Evolutionary conservation across 2,113 vertebrate species (phyloP), one percentile per base, ranked within the genome.

Genomic region (Oriolus oriolus): DNA sequence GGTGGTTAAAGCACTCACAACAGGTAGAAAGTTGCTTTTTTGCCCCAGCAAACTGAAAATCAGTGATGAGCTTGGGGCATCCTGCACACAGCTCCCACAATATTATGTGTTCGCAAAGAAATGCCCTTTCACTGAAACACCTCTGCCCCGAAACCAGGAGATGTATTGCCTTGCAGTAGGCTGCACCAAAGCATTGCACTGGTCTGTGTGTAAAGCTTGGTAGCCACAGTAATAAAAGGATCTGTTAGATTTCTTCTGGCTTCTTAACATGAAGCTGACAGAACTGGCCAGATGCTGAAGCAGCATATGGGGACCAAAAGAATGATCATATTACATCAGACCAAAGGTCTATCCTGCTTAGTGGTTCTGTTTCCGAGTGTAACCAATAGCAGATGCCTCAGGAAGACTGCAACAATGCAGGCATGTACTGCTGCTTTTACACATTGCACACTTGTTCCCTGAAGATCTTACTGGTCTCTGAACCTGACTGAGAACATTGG

Each of bases 331-430:
- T 42, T 61, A 26, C 10, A 13, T 54, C 24, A 77, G 59, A 92
- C 90, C 71, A 92, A 93, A 95, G 63, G 45, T 93, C 63, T 63
- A 15, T 61, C 53, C 2, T 3, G 31, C 63, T 84, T 22, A 74
- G 75, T 37, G 19, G 15, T 76, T 85, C 59, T 79, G 30, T 73
- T 96, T 83, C 49, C 66, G 69, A 80, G 50, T 21, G 31, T 80
- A 96, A 96, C 63, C 61, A 54, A 65, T 9, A 90, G 70, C 75
- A 93, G 63, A 95, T 61, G 87, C 11, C 18, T 79, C n/a, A 28
- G 35, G 69, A 91, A 84, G 22, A 44, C 13, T 73, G 5, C 49
- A 73, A 78, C 13, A 71, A 60, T 2, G 3, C 30, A 60, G 65
- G 28, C 31, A 23, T 13, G 9, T 65, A 53, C 41, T 33, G 24